phyloP scores from a whole-genome alignment of 1,140 invertebrate species.

The Marisa cornuarietis region DNA sequence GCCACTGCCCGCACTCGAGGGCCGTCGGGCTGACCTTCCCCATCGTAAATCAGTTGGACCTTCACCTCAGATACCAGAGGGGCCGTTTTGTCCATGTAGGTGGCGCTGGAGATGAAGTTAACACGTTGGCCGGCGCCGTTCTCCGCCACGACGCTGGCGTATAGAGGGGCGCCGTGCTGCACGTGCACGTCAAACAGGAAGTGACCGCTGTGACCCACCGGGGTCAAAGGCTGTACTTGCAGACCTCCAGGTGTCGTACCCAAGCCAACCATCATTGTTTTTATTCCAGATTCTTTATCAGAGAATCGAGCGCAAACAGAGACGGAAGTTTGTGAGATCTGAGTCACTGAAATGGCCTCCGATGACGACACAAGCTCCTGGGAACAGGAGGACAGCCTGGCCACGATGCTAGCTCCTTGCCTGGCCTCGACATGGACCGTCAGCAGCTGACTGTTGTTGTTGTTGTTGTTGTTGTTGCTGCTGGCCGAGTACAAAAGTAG shows the following conservation, averaged over 20 bases:
- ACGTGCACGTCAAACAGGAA: conserved; percentile 19
- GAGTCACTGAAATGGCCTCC: conserved; percentile 12
- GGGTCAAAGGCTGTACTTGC: conserved; percentile 19
- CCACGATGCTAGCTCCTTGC: neutral
- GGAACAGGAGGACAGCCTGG: neutral
- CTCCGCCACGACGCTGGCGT: conserved; percentile 23
- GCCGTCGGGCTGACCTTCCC: neutral
- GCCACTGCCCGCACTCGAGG: neutral
- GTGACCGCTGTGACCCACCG: conserved; percentile 14
- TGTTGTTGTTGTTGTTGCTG: neutral
- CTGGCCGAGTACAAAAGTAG: neutral
- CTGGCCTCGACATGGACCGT: neutral
- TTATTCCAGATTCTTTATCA: conserved; percentile 34
- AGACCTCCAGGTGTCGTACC: conserved; percentile 31
- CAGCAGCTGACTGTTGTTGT: neutral
- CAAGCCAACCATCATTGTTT: conserved; percentile 19
- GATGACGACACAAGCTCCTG: neutral
- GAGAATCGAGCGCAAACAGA: conserved; percentile 23
- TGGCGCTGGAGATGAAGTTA: conserved; percentile 24
- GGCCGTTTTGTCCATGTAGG: conserved; percentile 31
- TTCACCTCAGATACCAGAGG: conserved; percentile 18
- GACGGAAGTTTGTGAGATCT: conserved; percentile 25
- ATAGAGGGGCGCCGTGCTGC: conserved; percentile 27
- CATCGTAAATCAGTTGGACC: conserved; percentile 17
- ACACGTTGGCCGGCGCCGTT: conserved; percentile 28